These are phyloP conservation scores for Meandrusa payeni DNA, from an alignment of 2,888 invertebrate species.

Conservation along the genomic window DNA sequence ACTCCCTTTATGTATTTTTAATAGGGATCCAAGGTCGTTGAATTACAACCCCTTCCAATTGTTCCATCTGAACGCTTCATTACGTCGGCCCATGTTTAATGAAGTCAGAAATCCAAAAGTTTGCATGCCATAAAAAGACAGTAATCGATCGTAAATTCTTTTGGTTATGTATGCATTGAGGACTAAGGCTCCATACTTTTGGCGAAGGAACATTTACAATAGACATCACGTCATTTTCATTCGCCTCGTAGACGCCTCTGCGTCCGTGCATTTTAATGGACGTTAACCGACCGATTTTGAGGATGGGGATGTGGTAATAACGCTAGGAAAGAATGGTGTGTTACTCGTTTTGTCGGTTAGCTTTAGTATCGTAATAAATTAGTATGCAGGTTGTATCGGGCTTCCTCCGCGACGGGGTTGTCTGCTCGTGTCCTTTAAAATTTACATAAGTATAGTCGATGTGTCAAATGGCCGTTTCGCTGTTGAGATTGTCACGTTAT, in stretches of 20 bases:
- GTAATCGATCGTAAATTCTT: constrained; percentile 41
- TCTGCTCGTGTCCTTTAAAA: constrained; percentile 57
- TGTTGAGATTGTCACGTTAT: constrained; percentile 8
- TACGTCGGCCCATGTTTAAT: constrained; percentile 12
- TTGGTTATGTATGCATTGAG: constrained; percentile 43
- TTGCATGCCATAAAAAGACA: constrained; percentile 18
- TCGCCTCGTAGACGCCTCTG: constrained; percentile 43
- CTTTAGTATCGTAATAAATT: constrained; percentile 54
- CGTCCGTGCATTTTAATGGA: constrained; percentile 63
- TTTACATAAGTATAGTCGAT: constrained; percentile 47
- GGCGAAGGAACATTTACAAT: constrained; percentile 62
- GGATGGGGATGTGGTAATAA: constrained; percentile 30
- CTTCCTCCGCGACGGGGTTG: constrained; percentile 55
- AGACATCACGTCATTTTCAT: constrained; percentile 53
- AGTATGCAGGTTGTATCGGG: constrained; percentile 57
- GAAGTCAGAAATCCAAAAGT: constrained; percentile 5
- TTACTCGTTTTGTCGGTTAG: constrained; percentile 47
- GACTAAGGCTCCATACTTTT: constrained; percentile 46
- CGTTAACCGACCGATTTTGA: constrained; percentile 39
- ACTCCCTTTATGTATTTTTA: constrained; percentile 40
- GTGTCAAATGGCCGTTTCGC: constrained; percentile 21
- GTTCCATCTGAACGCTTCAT: constrained; percentile 41
- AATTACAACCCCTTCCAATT: constrained; percentile 47
- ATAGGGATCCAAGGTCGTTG: constrained; percentile 33
- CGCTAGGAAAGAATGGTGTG: constrained; percentile 29